Base-by-base conservation (phyloP, 2,888 invertebrate species). In the Sminthurides aquaticus region DNA sequence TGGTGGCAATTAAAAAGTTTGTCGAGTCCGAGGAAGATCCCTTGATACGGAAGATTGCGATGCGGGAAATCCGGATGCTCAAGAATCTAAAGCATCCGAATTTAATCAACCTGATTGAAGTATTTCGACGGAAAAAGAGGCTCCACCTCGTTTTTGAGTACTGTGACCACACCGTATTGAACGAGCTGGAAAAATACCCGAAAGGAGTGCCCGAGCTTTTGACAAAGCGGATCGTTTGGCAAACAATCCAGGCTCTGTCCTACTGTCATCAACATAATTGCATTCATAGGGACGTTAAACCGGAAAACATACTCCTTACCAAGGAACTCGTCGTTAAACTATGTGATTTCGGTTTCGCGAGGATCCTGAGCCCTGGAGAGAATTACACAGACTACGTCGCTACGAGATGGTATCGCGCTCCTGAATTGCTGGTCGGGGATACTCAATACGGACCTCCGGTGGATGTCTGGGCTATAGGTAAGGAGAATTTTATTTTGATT, bases 361-460 rank as follows among this genome's bases (percentile, higher is more conserved):
- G 99, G 76, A 90, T 96, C 85, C 84, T 99, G 77, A 91, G 91
- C 80, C 94, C 96, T 0, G 95, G 92, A 0, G 98, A 98, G 83
- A 92, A 94, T 79, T 99, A 97, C 79, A 99, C 98, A 62, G 99
- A 99, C 80, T 99, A 99, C 79, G 99, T 99, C 72, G 98, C 98
- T 55, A 99, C 99, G 48, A 84, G 98, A 62, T 99, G 98, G 98
- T 99, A 99, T 82, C 84, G 99, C 67, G 91, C 96, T 3, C 98
- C 98, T 0, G 98, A 99, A 79, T 82, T 99, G 26, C 83, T 99
- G 57, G 98, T 99, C 0, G 99, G 98, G 0, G 98, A 99, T 79
- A 95, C 95, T 22, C 87, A 89, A 79, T 92, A 91, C 76, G 88
- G 91, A 69, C 87, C 90, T 1, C 89, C 93, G 0, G 95, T 99